Conservation (phyloP, 2,797 vertebrate genomes). For the Onychomys torridus region DNA sequence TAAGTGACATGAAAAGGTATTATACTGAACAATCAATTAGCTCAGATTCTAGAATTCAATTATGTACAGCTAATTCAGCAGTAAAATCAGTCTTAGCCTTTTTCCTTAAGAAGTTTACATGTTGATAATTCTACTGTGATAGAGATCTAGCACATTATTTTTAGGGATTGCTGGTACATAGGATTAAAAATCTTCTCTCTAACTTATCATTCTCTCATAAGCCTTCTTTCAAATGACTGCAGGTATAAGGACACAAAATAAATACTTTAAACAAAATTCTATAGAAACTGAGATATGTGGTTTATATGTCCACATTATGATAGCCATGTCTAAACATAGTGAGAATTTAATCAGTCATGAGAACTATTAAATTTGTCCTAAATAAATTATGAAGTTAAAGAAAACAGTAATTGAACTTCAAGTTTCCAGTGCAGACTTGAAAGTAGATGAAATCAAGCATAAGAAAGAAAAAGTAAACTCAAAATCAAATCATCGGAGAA, state of each 20-base stretch:
- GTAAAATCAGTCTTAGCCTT: background rate
- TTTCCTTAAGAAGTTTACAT: background rate
- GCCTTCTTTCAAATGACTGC: background rate
- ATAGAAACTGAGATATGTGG: background rate
- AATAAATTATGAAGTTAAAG: background rate
- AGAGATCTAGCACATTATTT: constrained; percentile 34
- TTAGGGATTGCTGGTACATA: background rate
- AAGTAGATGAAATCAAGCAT: background rate
- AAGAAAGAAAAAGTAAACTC: background rate
- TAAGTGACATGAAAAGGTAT: background rate
- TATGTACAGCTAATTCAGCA: background rate
- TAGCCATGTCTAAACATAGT: background rate
- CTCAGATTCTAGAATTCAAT: background rate
- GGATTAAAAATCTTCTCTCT: background rate
- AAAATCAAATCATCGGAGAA: background rate
- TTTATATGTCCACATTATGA: background rate
- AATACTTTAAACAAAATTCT: background rate
- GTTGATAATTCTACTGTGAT: background rate
- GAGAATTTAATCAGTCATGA: background rate
- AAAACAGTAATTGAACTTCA: background rate
- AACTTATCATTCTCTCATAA: background rate
- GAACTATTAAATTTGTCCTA: background rate
- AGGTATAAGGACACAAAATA: background rate
- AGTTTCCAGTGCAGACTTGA: background rate
- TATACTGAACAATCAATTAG: background rate